phyloP scores from a whole-genome alignment of 1,140 invertebrate species.

The Anadara kagoshimensis region DNA sequence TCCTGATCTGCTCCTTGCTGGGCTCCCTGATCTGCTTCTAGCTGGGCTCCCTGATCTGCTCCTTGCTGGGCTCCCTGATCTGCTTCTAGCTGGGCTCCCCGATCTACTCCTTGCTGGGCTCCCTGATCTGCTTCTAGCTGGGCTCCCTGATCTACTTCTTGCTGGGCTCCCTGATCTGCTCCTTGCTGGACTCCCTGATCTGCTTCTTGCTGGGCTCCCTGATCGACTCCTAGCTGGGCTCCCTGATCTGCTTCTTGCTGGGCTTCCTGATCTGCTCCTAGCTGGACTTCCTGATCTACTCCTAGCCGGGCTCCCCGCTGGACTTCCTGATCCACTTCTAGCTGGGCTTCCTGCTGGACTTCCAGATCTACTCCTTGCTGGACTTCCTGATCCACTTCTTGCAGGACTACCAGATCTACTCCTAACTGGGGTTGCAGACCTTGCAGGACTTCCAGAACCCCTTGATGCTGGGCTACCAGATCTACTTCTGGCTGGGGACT shows the following conservation, averaged over 20 bases:
- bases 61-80: slow-evolving; percentile 15
- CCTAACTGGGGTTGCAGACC: neutral
- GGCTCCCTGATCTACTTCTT: too few species aligned
- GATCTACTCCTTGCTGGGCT: slow-evolving; percentile 33
- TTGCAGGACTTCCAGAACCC: slow-evolving; percentile 18
- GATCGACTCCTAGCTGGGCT: too few species aligned
- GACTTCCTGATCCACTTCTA: neutral
- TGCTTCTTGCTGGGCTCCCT: too few species aligned
- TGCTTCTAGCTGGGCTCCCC: slow-evolving; percentile 34
- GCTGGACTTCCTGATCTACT: too few species aligned
- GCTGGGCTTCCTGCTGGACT: slow-evolving; percentile 17
- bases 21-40: slow-evolving; percentile 30
- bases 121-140: slow-evolving; percentile 37
- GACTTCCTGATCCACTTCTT: slow-evolving; percentile 25
- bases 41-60: slow-evolving; percentile 32
- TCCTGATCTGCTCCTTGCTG: slow-evolving; percentile 8
- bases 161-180: too few species aligned
- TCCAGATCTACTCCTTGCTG: slow-evolving; percentile 14
- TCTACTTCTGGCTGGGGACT: slow-evolving; percentile 27
- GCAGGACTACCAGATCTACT: slow-evolving; percentile 31
- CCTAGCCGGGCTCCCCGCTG: slow-evolving; percentile 18
- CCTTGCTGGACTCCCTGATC: too few species aligned
- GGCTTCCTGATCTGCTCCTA: too few species aligned
- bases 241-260: too few species aligned
- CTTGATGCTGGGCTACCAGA: slow-evolving; percentile 27